These are phyloP conservation scores for Mixornis gularis DNA, from an alignment of 2,113 vertebrate species.

Conservation along the genomic window DNA sequence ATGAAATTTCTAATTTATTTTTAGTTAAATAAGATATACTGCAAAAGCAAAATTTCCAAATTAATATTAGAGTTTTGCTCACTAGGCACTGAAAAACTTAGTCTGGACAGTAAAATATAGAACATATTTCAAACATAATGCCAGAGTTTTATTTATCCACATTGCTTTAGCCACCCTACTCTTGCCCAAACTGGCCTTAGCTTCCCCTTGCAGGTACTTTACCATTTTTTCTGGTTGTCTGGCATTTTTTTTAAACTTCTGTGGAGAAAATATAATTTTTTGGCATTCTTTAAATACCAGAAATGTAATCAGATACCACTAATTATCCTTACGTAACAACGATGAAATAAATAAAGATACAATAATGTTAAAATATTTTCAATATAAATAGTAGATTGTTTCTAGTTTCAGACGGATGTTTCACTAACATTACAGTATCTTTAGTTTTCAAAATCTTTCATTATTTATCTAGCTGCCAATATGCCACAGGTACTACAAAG, in stretches of 20 bases:
- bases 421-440: not conserved
- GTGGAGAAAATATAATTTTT: not conserved
- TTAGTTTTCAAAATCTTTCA: not conserved
- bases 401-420: not conserved
- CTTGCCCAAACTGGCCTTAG: not conserved
- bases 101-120: not conserved
- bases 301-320: not conserved
- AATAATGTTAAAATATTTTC: not conserved
- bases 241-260: not conserved
- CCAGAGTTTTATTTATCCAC: not conserved
- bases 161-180: not conserved
- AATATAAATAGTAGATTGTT: not conserved
- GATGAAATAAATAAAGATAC: not conserved
- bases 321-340: not conserved
- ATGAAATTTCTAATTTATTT: not conserved
- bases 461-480: not conserved
- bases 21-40: not conserved
- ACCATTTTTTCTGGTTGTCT: not conserved
- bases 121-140: not conserved
- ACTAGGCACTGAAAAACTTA: not conserved
- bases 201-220: fast-evolving
- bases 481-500: not conserved
- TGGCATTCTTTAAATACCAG: not conserved
- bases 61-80: not conserved
- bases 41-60: not conserved